Evolutionary conservation across 1,140 invertebrate species (phyloP), one percentile per base, ranked within the genome.

Genomic region (Caenorhabditis tropicalis): DNA sequence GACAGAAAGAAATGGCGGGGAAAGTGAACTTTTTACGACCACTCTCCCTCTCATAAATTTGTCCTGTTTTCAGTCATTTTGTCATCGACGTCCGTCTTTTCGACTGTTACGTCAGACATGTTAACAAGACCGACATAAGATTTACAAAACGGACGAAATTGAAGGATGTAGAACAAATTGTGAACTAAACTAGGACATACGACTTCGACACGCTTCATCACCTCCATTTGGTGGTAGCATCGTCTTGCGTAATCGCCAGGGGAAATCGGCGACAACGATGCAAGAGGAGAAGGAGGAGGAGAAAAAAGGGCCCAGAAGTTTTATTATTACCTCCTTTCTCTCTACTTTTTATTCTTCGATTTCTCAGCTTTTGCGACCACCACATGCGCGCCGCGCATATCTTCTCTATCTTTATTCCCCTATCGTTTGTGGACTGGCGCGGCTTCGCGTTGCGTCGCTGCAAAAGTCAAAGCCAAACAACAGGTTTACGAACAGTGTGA

Each of bases 391-490:
- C 36, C 65, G 65, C 65, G 65, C 65, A 74, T 74, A 74, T 74
- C 65, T 74, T n/a, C 36, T 74, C 65, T 74, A 74, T 74, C 65
- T 74, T 43, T 74, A 74, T 74, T 74, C 65, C 49, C 65, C 65
- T 74, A 74, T 74, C 65, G 65, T 74, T 74, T 74, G 65, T 74
- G 65, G 65, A 74, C 65, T 43, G n/a, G 36, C 65, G 65, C 65
- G 43, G 65, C 27, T 74, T 74, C 65, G 65, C 65, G 65, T 39
- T 74, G 65, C 36, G 36, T 43, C 36, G 36, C 65, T 74, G 65
- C 65, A 74, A 74, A 74, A 74, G 65, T 74, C 65, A 74, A 74
- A 74, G 36, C 65, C 65, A 74, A 74, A 74, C 65, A 74, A 74
- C 65, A 74, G 65, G 65, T 74, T 74, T 74, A 74, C 36, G 65